phyloP scores from a whole-genome alignment of 1,140 invertebrate species.

The silkworm (Bombyx mori) region ASM3026992v2 NC_085118.1:1716001-1716500 shows the following conservation, averaged over 20 bases:
- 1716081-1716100: conserved; percentile 89
- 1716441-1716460: conserved; percentile 88
- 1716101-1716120: conserved; percentile 90
- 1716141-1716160: conserved; percentile 91
- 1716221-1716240: conserved; percentile 93
- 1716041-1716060: conserved; percentile 89
- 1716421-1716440: conserved; percentile 88
- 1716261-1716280: conserved; percentile 86
- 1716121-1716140: conserved; percentile 88
- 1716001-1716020: conserved; percentile 88
- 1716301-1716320: conserved; percentile 83
- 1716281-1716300: conserved; percentile 82
- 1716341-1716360: conserved; percentile 86
- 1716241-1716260: conserved; percentile 88
- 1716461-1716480: conserved; percentile 88
- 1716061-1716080: conserved; percentile 88
- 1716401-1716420: conserved; percentile 95
- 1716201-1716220: conserved; percentile 85
- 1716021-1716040: conserved; percentile 82
- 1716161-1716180: conserved; percentile 87
- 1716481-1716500: conserved; percentile 82
- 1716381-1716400: conserved; percentile 85
- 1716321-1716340: conserved; percentile 87
- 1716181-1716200: conserved; percentile 90
- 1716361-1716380: conserved; percentile 89